phyloP scores from a whole-genome alignment of 2,888 invertebrate genomes.

The Euplagia quadripunctaria region DNA sequence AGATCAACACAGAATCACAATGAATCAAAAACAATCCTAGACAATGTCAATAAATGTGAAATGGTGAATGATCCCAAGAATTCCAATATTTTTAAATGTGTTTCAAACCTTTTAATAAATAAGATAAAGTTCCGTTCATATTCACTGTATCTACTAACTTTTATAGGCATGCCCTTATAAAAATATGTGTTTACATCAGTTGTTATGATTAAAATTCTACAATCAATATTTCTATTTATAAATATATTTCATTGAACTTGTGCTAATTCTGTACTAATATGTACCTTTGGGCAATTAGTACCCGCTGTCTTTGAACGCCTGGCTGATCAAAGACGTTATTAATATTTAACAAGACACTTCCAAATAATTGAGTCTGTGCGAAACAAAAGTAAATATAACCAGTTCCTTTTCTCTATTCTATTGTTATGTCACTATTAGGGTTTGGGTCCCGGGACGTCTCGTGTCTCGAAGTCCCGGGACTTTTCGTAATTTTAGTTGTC shows the following conservation, averaged over 20 bases:
- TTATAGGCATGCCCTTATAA: not conserved
- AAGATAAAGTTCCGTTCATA: not conserved
- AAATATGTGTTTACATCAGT: not conserved
- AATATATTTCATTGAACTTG: not conserved
- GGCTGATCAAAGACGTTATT: not conserved
- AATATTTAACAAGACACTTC: not conserved
- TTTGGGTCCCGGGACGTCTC: too few relatives aligned
- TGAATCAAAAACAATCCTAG: not conserved
- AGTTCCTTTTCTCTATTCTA: not conserved
- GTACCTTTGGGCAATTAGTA: too few relatives aligned
- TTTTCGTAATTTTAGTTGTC: too few relatives aligned
- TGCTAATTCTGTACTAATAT: not conserved
- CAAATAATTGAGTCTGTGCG: not conserved
- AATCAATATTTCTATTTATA: not conserved
- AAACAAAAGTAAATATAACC: slow-evolving; percentile 2
- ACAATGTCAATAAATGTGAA: not conserved
- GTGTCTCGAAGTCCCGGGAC: too few relatives aligned
- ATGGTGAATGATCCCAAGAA: not conserved
- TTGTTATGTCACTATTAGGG: too few relatives aligned
- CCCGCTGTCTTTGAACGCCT: not conserved
- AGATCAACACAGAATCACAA: too few relatives aligned
- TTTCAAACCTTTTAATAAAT: too few relatives aligned
- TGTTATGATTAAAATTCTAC: not conserved
- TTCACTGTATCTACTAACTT: not conserved
- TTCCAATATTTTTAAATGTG: not conserved